Base-by-base conservation (phyloP, 1,140 invertebrate genomes). In the Drosophila sulfurigaster region DNA sequence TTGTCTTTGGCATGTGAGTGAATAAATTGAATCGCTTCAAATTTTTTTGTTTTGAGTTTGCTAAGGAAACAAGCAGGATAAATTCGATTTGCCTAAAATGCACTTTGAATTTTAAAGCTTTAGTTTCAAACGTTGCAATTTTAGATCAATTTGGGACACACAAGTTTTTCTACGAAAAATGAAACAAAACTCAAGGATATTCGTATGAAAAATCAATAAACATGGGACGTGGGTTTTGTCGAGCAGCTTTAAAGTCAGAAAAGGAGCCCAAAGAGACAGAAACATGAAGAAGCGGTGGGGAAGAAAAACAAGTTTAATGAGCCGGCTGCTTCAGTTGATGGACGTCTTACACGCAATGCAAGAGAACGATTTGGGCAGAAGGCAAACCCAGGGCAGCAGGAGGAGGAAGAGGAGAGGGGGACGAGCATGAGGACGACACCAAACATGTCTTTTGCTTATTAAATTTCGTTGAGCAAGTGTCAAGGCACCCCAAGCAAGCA, bases 401-500 rank as follows among this genome's bases (percentile, higher is more conserved):
- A 30, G 38, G 16, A 38, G n/a, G 1, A 25, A 8, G 6, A 28
- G 49, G 15, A 8, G 25, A 1, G 20, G n/a, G 8, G 49, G 16
- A 16, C 48, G 38, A 3, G 28, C 48, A 45, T 43, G 67, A 73
- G 64, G 69, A 74, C 77, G 83, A 83, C 77, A 80, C 77, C 79
- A 64, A 76, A 88, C 85, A 83, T 88, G 85, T 88, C 83, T 85
- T 89, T 73, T 88, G 80, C 80, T 88, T 83, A 88, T 88, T 88
- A 88, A 88, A 88, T 89, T 83, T 88, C 80, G 73, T 74, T 78
- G 83, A 89, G 83, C 77, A 89, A 88, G 80, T 88, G 85, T 82
- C 67, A 80, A 67, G 70, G 80, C 57, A 75, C 54, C 72, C 77
- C 60, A 59, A 71, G 60, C 10, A 38, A 38, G 8, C 49, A 16